Conservation (phyloP, 2,888 invertebrate genomes). For the Scaptomyza tumidula region DNA sequence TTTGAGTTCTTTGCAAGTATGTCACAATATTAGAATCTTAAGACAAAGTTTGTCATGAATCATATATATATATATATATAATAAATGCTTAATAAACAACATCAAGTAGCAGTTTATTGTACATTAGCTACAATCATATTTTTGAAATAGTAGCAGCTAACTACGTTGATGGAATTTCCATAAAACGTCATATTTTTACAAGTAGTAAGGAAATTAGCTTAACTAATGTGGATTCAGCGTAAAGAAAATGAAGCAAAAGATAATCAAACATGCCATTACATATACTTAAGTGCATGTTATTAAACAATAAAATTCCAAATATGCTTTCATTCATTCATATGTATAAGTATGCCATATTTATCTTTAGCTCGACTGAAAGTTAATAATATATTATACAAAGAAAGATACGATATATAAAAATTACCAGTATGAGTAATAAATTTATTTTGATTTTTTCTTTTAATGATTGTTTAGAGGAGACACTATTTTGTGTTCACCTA, state of each 20-base stretch:
- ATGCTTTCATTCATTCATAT: background rate
- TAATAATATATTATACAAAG: background rate
- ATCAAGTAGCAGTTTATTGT: too few relatives aligned
- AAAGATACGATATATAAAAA: background rate
- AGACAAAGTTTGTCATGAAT: background rate
- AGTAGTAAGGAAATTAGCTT: background rate
- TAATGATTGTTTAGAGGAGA: too few relatives aligned
- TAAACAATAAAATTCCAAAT: background rate
- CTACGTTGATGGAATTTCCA: slow-evolving; percentile 4
- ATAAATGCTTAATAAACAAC: background rate
- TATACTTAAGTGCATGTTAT: background rate
- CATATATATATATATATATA: too few relatives aligned
- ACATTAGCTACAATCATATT: too few relatives aligned
- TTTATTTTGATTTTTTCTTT: background rate
- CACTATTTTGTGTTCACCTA: too few relatives aligned
- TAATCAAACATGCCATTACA: background rate
- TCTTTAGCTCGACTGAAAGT: background rate
- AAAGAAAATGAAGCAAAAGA: background rate
- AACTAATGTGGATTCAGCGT: slow-evolving; percentile 1
- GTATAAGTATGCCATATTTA: background rate
- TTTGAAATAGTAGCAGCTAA: background rate
- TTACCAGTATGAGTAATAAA: background rate
- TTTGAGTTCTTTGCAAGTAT: background rate
- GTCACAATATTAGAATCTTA: background rate
- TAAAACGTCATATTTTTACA: slow-evolving; percentile 3